phyloP scores from a whole-genome alignment of 1,140 invertebrate genomes.

The Drosophila suzukii region DNA sequence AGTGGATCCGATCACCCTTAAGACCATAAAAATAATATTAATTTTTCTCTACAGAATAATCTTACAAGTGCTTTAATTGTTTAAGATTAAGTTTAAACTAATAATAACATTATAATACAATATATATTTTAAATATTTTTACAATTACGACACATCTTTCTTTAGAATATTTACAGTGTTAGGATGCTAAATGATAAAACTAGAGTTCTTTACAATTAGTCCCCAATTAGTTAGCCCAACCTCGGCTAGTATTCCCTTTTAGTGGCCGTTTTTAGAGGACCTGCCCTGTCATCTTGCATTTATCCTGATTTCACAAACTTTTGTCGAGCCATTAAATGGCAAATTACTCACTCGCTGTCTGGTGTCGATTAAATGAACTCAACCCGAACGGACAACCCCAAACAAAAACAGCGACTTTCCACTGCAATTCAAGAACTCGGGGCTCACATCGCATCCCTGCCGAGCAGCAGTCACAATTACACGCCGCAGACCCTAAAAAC shows the following conservation, averaged over 20 bases:
- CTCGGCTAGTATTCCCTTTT: constrained; percentile 2
- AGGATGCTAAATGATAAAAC: not conserved
- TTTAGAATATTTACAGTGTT: too few species aligned
- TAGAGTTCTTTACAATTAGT: not conserved
- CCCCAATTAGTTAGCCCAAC: not conserved
- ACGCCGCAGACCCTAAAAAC: constrained; percentile 75
- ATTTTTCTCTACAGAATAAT: too few species aligned
- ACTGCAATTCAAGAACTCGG: constrained; percentile 4
- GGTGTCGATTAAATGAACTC: constrained; percentile 81
- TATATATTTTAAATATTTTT: too few species aligned
- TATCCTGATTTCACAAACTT: constrained; percentile 40
- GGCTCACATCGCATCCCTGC: constrained; percentile 36
- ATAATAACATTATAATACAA: too few species aligned
- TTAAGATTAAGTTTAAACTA: too few species aligned
- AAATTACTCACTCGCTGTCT: constrained; percentile 59
- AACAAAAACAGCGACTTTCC: constrained; percentile 16
- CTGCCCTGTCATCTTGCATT: constrained; percentile 62
- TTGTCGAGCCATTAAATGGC: constrained; percentile 66
- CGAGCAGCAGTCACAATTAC: constrained; percentile 73
- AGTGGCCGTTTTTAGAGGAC: constrained; percentile 9
- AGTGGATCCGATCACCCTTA: too few species aligned
- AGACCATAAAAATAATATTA: too few species aligned
- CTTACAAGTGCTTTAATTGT: too few species aligned
- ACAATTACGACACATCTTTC: too few species aligned
- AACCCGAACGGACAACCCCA: constrained; percentile 65